Percentiles rank a stretch among this genome's conserved stretches.
phyloP scores from a whole-genome alignment of 2,797 vertebrate species.

The Ptychadena robeensis region DNA sequence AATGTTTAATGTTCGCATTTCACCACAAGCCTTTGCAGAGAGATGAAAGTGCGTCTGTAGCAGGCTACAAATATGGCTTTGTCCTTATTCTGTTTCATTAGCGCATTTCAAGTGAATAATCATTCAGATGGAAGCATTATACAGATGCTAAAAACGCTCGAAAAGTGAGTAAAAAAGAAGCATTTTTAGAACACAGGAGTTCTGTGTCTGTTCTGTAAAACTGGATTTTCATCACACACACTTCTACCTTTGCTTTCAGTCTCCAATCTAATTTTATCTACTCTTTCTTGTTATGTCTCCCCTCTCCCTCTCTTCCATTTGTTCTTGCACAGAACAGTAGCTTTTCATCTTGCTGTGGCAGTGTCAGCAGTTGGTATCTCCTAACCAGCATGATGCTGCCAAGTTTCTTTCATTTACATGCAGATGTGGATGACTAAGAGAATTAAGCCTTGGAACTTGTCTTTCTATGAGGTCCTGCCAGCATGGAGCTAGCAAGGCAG shows the following conservation, averaged over 20 bases:
- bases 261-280: conserved; percentile 52
- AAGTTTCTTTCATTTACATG: conserved; percentile 64
- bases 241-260: conserved; percentile 39
- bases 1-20: not conserved
- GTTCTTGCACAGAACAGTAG: conserved; percentile 54
- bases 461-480: conserved; percentile 62
- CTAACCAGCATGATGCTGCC: conserved; percentile 62
- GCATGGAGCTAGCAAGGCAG: conserved; percentile 61
- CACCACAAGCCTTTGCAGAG: not conserved
- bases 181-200: conserved; percentile 38
- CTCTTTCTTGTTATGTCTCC: conserved; percentile 52
- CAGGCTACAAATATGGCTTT: conserved; percentile 4
- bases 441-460: conserved; percentile 59
- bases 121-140: conserved; percentile 31
- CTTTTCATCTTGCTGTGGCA: conserved; percentile 60
- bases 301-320: conserved; percentile 46
- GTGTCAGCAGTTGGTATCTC: conserved; percentile 64
- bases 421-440: conserved; percentile 63
- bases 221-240: conserved; percentile 30
- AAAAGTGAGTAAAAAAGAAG: conserved; percentile 11
- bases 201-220: conserved; percentile 33
- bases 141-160: conserved; percentile 13
- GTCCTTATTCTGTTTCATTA: conserved; percentile 18
- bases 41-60: conserved; percentile 5
- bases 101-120: not conserved